Percentiles rank a stretch among this genome's conserved stretches.
These are phyloP conservation scores for Palythoa grandiflora DNA, from an alignment of 92 coral and sea anemone genomes.

Conservation along the genomic window DNA sequence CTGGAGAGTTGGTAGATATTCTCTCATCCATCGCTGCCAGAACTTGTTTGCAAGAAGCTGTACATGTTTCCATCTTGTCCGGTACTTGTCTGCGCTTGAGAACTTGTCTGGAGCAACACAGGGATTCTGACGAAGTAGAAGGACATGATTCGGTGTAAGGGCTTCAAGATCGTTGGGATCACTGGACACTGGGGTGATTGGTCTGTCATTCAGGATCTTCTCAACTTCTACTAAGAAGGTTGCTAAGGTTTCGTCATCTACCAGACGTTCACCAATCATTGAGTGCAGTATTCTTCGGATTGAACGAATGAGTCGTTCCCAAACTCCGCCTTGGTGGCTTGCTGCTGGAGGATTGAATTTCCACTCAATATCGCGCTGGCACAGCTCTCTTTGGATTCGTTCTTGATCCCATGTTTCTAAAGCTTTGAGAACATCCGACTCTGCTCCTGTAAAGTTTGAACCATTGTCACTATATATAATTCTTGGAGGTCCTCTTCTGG, in stretches of 20 bases:
- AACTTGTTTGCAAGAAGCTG: constrained; percentile 5
- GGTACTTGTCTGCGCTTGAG: constrained; percentile 15
- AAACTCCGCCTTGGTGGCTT: too few species aligned
- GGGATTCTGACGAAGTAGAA: constrained; percentile 52
- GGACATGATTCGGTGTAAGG: constrained; percentile 69
- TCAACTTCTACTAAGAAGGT: too few species aligned
- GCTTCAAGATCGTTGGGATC: constrained; percentile 71
- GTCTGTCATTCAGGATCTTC: constrained; percentile 62
- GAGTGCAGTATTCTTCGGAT: too few species aligned
- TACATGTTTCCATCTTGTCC: not conserved
- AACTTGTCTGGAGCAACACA: constrained; percentile 50
- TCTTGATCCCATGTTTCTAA: too few species aligned
- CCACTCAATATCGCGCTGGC: too few species aligned
- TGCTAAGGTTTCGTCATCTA: too few species aligned
- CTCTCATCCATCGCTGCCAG: constrained; percentile 32
- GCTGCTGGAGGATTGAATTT: too few species aligned
- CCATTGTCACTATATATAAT: constrained; percentile 72
- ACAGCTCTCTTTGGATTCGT: too few species aligned
- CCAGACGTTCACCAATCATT: too few species aligned
- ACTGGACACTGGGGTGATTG: constrained; percentile 67
- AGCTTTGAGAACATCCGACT: constrained; percentile 33
- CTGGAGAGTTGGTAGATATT: too few species aligned
- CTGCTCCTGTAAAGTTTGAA: constrained; percentile 66
- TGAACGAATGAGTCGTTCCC: too few species aligned
- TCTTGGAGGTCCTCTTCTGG: constrained; percentile 62